Conservation (phyloP, 2,888 invertebrate species). For the Tortricodes alternella region DNA sequence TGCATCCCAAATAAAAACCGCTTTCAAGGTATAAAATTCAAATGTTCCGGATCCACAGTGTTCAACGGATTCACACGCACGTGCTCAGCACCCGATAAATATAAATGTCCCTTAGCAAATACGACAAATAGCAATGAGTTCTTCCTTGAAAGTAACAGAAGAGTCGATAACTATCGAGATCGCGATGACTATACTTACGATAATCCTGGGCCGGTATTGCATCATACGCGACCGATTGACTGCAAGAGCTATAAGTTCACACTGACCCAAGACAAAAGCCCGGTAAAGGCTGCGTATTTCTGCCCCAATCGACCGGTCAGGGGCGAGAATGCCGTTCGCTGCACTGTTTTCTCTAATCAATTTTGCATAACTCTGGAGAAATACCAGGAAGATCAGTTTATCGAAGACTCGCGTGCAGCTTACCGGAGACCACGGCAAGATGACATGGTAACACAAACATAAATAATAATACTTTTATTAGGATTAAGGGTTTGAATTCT, state of each 20-base stretch:
- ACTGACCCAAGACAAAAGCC: constrained; percentile 59
- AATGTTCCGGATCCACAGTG: constrained; percentile 69
- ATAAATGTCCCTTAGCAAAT: constrained; percentile 62
- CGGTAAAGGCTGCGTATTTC: constrained; percentile 64
- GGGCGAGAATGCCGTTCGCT: constrained; percentile 57
- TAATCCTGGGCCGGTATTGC: constrained; percentile 30
- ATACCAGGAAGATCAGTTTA: constrained; percentile 64
- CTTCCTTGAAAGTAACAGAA: constrained; percentile 47
- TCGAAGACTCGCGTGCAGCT: constrained; percentile 50
- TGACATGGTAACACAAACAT: constrained; percentile 11
- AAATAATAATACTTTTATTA: background rate
- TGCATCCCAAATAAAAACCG: constrained; percentile 71
- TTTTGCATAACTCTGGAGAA: constrained; percentile 70
- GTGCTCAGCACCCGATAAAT: constrained; percentile 66
- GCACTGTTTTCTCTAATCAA: constrained; percentile 73
- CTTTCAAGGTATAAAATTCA: constrained; percentile 74
- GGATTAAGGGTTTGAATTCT: background rate
- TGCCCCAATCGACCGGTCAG: constrained; percentile 62
- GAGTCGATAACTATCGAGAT: constrained; percentile 41
- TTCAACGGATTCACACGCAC: constrained; percentile 69
- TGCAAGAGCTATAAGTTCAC: constrained; percentile 75
- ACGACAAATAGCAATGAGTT: constrained; percentile 47
- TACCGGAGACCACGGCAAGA: constrained; percentile 57
- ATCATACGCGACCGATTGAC: constrained; percentile 55
- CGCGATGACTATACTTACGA: constrained; percentile 32